Evolutionary conservation across 2,113 vertebrate species (phyloP).

Genomic region (Hypanus sabinus): DNA sequence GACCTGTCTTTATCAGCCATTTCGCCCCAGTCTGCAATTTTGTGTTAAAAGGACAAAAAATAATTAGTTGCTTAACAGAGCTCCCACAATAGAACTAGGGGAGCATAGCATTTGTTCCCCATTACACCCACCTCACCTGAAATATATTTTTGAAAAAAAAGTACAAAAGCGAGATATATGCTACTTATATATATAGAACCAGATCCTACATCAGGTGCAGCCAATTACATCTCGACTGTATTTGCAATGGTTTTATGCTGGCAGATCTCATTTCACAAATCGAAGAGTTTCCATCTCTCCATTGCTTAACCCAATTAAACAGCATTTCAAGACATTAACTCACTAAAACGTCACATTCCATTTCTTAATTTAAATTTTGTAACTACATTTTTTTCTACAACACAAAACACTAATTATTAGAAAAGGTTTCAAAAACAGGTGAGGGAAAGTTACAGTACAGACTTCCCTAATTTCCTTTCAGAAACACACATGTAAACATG

Average conservation of each 20-base stretch:
- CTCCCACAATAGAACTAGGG: constrained; percentile 9
- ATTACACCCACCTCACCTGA: neutral
- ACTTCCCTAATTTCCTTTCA: no score
- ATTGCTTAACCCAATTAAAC: neutral
- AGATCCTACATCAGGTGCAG: neutral
- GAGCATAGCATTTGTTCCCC: neutral
- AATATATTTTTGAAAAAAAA: neutral
- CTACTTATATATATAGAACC: neutral
- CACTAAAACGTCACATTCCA: neutral
- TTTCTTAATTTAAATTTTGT: neutral
- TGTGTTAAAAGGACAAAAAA: constrained; percentile 27
- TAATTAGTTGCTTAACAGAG: constrained; percentile 32
- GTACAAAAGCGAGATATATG: neutral
- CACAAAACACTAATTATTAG: neutral
- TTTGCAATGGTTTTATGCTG: constrained; percentile 18
- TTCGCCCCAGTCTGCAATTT: constrained; percentile 28
- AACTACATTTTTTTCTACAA: neutral
- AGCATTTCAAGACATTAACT: neutral
- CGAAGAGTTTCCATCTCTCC: neutral
- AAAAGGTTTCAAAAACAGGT: neutral
- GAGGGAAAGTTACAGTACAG: neutral
- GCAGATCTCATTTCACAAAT: neutral
- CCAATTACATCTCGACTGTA: neutral
- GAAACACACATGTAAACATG: no score
- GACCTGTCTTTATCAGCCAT: constrained; percentile 35